These are phyloP conservation scores for Busseola fusca DNA, from an alignment of 2,888 invertebrate species.

Conservation along the genomic window DNA sequence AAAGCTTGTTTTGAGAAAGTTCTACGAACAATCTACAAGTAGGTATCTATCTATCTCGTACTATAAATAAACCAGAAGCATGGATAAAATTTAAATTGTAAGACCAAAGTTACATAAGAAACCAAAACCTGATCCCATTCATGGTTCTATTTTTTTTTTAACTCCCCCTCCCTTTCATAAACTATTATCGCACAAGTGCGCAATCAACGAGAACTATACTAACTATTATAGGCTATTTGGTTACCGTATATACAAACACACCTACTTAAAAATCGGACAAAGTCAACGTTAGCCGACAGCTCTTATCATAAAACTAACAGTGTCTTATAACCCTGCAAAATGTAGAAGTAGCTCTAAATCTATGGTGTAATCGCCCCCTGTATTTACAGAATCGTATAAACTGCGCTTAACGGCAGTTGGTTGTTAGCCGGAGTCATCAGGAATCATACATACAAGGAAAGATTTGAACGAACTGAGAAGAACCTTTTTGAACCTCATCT, in stretches of 20 bases:
- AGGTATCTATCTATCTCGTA: background rate
- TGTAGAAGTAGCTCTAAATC: constrained; percentile 21
- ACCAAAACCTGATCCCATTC: background rate
- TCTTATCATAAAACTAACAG: constrained; percentile 36
- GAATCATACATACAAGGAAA: too few relatives aligned
- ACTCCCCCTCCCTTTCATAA: too few relatives aligned
- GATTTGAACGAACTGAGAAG: too few relatives aligned
- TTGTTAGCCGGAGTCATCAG: background rate
- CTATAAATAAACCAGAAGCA: background rate
- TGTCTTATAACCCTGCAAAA: constrained; percentile 27
- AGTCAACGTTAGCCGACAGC: constrained; percentile 25
- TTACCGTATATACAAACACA: constrained; percentile 21
- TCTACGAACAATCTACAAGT: too few relatives aligned
- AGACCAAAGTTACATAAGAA: background rate
- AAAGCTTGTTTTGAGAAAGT: background rate
- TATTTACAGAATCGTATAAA: constrained; percentile 39
- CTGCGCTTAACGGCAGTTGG: constrained; percentile 39
- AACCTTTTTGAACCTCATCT: too few relatives aligned
- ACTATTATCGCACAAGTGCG: too few relatives aligned
- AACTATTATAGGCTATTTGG: constrained; percentile 2
- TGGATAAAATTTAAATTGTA: background rate
- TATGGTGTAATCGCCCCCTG: constrained; percentile 11
- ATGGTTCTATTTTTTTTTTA: background rate
- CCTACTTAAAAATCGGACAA: constrained; percentile 26
- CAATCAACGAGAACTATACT: too few relatives aligned